Percentiles rank a stretch among this genome's conserved stretches.
phyloP scores from a whole-genome alignment of 2,888 invertebrate genomes.

The Caenorhabditis sp. region DNA sequence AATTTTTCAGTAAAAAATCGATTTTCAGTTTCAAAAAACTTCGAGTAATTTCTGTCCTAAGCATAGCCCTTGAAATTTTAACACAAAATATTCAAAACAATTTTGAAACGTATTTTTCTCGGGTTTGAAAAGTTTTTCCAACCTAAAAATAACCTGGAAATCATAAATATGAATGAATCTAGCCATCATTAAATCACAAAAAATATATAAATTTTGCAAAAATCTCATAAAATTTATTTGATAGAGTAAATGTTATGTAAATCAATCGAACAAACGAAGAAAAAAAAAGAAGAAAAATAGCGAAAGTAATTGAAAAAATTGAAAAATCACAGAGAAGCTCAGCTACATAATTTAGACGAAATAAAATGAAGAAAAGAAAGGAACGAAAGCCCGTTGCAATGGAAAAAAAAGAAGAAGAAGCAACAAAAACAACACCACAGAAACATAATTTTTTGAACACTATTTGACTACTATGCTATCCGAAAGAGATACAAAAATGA shows the following conservation, averaged over 20 bases:
- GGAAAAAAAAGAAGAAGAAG: conserved; percentile 11
- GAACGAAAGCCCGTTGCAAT: conserved; percentile 18
- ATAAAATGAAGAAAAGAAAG: too few relatives aligned
- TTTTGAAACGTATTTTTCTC: too few relatives aligned
- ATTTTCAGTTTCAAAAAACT: too few relatives aligned
- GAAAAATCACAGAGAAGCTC: conserved; percentile 10
- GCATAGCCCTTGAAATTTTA: too few relatives aligned
- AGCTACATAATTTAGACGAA: conserved; percentile 4
- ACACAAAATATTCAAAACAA: too few relatives aligned
- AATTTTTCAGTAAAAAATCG: too few relatives aligned
- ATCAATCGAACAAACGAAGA: background rate
- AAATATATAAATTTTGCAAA: background rate
- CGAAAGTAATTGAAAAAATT: conserved; percentile 7
- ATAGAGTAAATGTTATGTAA: background rate
- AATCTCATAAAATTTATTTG: background rate
- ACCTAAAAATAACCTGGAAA: background rate
- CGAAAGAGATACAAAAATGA: background rate
- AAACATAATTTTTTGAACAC: background rate
- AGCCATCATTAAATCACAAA: background rate
- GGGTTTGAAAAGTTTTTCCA: too few relatives aligned
- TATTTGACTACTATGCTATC: background rate
- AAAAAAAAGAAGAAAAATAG: conserved; percentile 4
- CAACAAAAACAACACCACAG: conserved; percentile 16
- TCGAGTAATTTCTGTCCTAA: too few relatives aligned
- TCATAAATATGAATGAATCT: background rate